These are phyloP conservation scores for Silurus asotus DNA, from an alignment of 2,113 vertebrate species.

Conservation along the genomic window DNA sequence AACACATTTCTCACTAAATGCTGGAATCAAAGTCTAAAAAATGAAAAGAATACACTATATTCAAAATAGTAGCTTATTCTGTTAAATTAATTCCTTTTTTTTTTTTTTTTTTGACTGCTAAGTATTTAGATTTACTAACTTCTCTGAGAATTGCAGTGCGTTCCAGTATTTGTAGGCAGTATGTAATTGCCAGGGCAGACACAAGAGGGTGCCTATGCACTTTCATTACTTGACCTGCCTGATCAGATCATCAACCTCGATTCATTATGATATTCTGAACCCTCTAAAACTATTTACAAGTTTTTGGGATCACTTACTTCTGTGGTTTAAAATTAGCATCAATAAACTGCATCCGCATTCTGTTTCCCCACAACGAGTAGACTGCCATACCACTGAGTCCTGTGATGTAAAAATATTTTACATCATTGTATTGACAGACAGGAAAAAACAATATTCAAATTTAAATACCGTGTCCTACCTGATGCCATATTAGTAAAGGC, in stretches of 20 bases:
- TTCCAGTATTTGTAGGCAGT: not conserved
- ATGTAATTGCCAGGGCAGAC: not conserved
- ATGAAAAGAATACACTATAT: no score
- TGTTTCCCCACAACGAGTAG: conserved; percentile 90
- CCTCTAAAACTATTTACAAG: not conserved
- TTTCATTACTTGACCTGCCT: not conserved
- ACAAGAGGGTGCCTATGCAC: not conserved
- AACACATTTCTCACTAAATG: not conserved
- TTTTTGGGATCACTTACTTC: conserved; percentile 81
- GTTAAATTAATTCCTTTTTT: not conserved
- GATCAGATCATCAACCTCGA: not conserved
- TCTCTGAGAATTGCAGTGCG: not conserved
- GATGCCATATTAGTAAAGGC: conserved; percentile 84
- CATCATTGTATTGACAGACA: not conserved
- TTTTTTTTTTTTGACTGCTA: no score
- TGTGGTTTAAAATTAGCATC: conserved; percentile 82
- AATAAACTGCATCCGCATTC: conserved; percentile 83
- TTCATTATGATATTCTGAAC: not conserved
- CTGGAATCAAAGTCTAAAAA: not conserved
- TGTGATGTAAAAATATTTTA: conserved; percentile 53
- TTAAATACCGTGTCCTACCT: conserved; percentile 69
- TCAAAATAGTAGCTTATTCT: not conserved
- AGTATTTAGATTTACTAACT: no score
- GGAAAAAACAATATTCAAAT: not conserved
- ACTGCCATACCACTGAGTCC: conserved; percentile 88